phyloP scores from a whole-genome alignment of 1,140 invertebrate species.

The Oncopodura yosiiana region DNA sequence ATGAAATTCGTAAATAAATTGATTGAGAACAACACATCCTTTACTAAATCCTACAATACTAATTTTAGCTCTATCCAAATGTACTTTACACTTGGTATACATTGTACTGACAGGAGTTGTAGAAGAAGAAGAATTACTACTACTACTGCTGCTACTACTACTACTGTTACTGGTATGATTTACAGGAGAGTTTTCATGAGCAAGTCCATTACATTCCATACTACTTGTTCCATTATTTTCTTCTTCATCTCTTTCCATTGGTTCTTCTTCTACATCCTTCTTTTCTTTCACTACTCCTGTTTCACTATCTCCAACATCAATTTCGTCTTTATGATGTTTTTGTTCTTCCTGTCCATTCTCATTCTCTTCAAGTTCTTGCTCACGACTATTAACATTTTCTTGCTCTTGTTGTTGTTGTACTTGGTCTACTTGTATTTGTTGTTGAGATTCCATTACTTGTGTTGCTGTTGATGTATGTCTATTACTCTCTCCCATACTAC shows the following conservation, averaged over 20 bases:
- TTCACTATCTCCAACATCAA: neutral
- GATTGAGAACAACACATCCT: conserved; percentile 83
- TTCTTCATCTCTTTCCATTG: conserved; percentile 19
- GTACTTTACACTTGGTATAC: no score
- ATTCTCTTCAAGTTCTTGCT: conserved; percentile 19
- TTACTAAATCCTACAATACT: conserved; percentile 77
- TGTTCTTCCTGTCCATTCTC: neutral
- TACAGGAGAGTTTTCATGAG: neutral
- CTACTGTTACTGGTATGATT: no score
- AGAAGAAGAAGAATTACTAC: neutral
- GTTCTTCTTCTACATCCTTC: neutral
- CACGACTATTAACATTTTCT: neutral
- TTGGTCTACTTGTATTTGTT: conserved; percentile 24
- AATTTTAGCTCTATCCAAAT: conserved; percentile 45
- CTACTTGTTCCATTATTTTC: conserved; percentile 14
- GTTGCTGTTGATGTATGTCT: conserved; percentile 37
- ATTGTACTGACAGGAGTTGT: no score
- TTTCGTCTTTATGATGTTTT: neutral
- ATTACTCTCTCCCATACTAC: neutral
- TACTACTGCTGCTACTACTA: neutral
- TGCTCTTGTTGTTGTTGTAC: neutral
- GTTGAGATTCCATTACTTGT: conserved; percentile 43
- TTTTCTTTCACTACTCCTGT: no score
- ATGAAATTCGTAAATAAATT: conserved; percentile 74
- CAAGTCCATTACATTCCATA: neutral